Base-by-base conservation (phyloP, 2,797 vertebrate genomes). In the Brachyrhaphis roseni region DNA sequence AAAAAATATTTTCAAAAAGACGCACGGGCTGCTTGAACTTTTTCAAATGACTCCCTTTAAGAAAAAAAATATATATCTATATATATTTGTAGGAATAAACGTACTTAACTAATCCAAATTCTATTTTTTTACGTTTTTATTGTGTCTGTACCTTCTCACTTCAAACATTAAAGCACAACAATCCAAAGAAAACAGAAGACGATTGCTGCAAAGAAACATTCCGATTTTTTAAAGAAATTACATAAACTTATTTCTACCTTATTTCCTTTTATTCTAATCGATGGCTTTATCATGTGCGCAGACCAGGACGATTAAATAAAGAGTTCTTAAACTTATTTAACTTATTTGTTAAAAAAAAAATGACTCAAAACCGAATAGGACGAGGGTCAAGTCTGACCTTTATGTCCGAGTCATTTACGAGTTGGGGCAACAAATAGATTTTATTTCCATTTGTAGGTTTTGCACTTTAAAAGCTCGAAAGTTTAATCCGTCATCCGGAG, bases 1-100 rank as follows among this genome's bases (percentile, higher is more conserved):
- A 55, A 64, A 62, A 97, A 98, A 97, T 99, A 99, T 98, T 99
- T 99, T 99, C 97, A 97, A 99, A 98, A 97, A 93, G 96, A 97
- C 79, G 78, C 0, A 0, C 75, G 34, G 82, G 74, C 74, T 87
- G 62, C 0, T 72, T 85, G 20, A 20, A 84, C 72, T 86, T 82
- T 46, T 31, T 62, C 34, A 23, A 23, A 53, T n/a, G 3, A 15
- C 66, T 43, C 20, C 39, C 11, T 43, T 68, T 41, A 68, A 12
- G 53, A 55, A 23, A 20, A 66, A 5, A 20, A 41, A 10, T 39
- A 20, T n/a, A n/a, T n/a, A n/a, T n/a, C n/a, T n/a, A n/a, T n/a
- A n/a, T n/a, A n/a, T 2, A 4, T 8, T 3, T 36, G 18, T 10
- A 36, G 18, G 62, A 43, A 13, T 43, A 13, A n/a, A 8, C 15